Base-by-base conservation (phyloP, 2,888 invertebrate genomes). In the Gasteruption jaculator region DNA sequence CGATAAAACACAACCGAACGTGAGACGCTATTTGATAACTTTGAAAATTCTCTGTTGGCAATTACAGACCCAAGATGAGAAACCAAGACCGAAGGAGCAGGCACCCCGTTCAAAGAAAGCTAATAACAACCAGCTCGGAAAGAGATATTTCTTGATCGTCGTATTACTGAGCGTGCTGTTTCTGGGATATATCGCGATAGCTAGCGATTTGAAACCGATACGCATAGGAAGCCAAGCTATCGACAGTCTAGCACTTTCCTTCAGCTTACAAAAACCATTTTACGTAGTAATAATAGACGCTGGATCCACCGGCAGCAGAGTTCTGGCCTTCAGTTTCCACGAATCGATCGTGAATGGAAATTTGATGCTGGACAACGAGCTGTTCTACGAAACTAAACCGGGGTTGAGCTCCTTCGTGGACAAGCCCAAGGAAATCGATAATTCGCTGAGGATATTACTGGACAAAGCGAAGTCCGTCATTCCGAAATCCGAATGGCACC, bases 211-310 rank as follows among this genome's bases (percentile, higher is more conserved):
- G 25, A 53, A 61, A 31, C 62, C 65, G 7, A 45, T 63, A 5
- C 61, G 48, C 35, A 49, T 67, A 16, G 65, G 69, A 5, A 57
- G 56, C 4, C 57, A 60, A 59, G 78, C 83, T 61, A 71, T 87
- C 48, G 86, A 88, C 58, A 78, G 78, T n/a, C 65, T 88, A 44
- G 87, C 85, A 16, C 80, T 82, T 61, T 78, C 77, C 35, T 74
- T 90, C 41, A 88, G 86, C 31, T 80, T 88, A 60, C 78, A 81
- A 58, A 79, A 80, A 55, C 76, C 77, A 25, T 79, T 81, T 31
- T 84, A 92, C 73, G 91, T 90, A 0, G 86, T 92, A 16, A 84
- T 95, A 54, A 86, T 95, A 53, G 95, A 95, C 73, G 94, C 93
- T 4, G 94, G 95, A 2, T 93, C 92, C 42, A 94, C 94, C 1